A percentile compares a stretch with the other conserved stretches of the same genome.
These are phyloP conservation scores for Tachina lurida DNA, from an alignment of 2,888 invertebrate genomes.

Conservation along the genomic window DNA sequence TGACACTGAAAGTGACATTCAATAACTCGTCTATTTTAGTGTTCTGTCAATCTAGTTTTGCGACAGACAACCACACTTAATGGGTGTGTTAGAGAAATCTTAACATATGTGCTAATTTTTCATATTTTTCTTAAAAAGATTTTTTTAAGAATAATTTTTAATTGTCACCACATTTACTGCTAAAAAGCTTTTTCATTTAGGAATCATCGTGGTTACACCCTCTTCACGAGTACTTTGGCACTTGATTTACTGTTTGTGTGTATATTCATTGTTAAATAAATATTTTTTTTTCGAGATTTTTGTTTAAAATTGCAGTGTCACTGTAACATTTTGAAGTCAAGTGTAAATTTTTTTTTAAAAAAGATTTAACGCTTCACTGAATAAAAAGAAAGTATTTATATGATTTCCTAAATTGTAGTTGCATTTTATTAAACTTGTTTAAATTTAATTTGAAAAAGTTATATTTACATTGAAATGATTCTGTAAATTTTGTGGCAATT, in stretches of 20 bases:
- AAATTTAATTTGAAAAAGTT: slow-evolving; percentile 42
- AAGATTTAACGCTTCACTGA: slow-evolving; percentile 62
- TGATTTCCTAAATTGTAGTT: not conserved
- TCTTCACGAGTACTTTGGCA: not conserved
- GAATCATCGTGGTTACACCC: slow-evolving; percentile 49
- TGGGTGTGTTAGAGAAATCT: slow-evolving; percentile 51
- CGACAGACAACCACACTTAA: not conserved
- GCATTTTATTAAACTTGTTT: slow-evolving; percentile 17
- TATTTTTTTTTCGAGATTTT: slow-evolving; percentile 13
- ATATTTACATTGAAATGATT: slow-evolving; percentile 15
- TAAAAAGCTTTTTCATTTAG: slow-evolving; percentile 57
- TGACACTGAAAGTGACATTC: slow-evolving; percentile 66
- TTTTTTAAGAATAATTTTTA: slow-evolving; percentile 43
- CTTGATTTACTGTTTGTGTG: slow-evolving; percentile 55
- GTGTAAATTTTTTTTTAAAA: slow-evolving; percentile 59
- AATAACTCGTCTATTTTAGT: not conserved
- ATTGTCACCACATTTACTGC: slow-evolving; percentile 64
- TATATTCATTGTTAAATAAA: slow-evolving; percentile 33
- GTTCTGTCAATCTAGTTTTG: slow-evolving; percentile 14
- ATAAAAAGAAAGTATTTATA: slow-evolving; percentile 53
- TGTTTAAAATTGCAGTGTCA: slow-evolving; percentile 60
- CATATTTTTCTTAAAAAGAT: slow-evolving; percentile 27
- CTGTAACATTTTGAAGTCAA: slow-evolving; percentile 44
- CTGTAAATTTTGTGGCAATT: slow-evolving; percentile 39
- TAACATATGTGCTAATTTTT: slow-evolving; percentile 66